These are phyloP conservation scores for Pungitius pungitius DNA, from an alignment of 2,113 vertebrate species.

Conservation along the genomic window DNA sequence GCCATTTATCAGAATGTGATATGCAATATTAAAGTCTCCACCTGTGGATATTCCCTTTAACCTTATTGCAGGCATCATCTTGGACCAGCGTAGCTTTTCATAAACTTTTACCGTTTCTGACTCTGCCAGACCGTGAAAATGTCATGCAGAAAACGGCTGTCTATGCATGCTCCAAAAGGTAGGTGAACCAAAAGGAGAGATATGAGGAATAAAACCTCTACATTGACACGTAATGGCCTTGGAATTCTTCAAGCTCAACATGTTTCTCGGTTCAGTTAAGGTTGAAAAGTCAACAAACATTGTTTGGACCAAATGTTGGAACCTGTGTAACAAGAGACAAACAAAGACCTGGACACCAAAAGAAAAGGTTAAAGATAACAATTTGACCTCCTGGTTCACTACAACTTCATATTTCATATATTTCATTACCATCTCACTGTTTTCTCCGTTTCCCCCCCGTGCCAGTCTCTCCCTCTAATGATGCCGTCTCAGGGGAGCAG, in stretches of 20 bases:
- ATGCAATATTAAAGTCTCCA: conserved; percentile 12
- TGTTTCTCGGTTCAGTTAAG: conserved; percentile 28
- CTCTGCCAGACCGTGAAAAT: conserved; percentile 52
- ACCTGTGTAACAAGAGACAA: conserved; percentile 32
- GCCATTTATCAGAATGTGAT: neutral
- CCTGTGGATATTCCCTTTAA: conserved; percentile 29
- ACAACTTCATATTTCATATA: conserved; percentile 43
- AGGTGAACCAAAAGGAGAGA: conserved; percentile 49
- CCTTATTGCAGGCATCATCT: conserved; percentile 26
- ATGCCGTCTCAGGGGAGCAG: conserved; percentile 61
- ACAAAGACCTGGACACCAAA: conserved; percentile 22
- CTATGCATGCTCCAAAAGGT: conserved; percentile 36
- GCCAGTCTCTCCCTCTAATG: conserved; percentile 65
- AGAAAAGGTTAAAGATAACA: conserved; percentile 26
- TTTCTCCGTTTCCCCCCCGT: conserved; percentile 42
- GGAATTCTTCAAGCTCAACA: conserved; percentile 28
- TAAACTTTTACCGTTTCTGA: conserved; percentile 55
- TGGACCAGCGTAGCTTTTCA: conserved; percentile 38
- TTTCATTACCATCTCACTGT: conserved; percentile 48
- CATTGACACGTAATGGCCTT: conserved; percentile 42
- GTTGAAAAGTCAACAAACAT: conserved; percentile 54
- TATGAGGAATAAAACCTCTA: conserved; percentile 42
- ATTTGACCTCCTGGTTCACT: conserved; percentile 29
- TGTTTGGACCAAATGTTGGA: conserved; percentile 21
- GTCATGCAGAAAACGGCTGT: conserved; percentile 51